These are phyloP conservation scores for Aphidoletes aphidimyza DNA, from an alignment of 2,888 invertebrate genomes.

Conservation along the genomic window DNA sequence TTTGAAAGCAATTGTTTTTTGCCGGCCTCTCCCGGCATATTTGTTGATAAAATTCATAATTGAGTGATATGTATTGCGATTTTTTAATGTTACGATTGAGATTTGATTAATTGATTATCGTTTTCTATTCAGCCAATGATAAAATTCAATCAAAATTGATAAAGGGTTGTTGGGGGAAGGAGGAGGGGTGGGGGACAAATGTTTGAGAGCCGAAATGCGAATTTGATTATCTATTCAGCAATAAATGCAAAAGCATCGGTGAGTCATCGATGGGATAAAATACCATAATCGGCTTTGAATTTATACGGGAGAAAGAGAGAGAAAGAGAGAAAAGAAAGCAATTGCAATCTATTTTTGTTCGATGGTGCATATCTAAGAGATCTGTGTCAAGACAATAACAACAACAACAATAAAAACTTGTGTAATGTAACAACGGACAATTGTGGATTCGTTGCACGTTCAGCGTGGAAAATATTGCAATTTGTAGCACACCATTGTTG, in stretches of 20 bases:
- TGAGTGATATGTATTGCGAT: neutral
- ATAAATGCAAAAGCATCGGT: neutral
- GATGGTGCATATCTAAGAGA: neutral
- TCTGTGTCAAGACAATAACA: neutral
- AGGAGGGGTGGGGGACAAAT: too few species aligned
- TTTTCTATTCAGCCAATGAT: slow-evolving; percentile 15
- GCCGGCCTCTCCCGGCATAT: neutral
- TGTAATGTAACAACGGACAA: neutral
- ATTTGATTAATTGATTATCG: slow-evolving; percentile 35
- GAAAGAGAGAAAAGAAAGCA: neutral
- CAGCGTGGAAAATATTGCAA: slow-evolving; percentile 22
- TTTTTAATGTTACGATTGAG: neutral
- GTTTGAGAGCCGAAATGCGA: neutral
- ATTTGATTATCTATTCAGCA: neutral
- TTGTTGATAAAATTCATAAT: neutral
- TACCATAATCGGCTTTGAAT: neutral
- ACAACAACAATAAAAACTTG: neutral
- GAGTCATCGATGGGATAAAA: neutral
- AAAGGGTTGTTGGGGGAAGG: too few species aligned
- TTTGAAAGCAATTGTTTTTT: neutral
- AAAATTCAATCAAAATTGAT: neutral
- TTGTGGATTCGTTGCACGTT: neutral
- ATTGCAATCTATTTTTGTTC: slow-evolving; percentile 2
- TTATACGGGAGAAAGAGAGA: neutral
- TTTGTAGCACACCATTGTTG: slow-evolving; percentile 24